Base-by-base conservation (phyloP, 1,140 invertebrate species). In the Steinernema khuongi region DNA sequence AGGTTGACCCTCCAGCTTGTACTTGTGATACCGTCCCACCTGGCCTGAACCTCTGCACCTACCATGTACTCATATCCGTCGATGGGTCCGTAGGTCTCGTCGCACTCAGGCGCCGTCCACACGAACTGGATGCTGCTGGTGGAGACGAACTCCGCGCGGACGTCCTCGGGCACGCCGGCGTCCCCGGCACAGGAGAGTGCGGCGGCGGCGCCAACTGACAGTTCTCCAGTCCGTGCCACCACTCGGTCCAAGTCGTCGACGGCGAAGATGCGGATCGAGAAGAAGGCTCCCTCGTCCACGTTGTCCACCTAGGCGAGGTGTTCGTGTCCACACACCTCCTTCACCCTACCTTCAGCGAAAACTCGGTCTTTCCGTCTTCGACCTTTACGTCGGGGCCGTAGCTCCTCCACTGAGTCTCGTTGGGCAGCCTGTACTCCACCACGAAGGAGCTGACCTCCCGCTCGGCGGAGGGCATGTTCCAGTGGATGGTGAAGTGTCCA, bases 51-150 rank as follows among this genome's bases (percentile, higher is more conserved):
- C n/a, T n/a, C n/a, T n/a, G n/a, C n/a, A n/a, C 67, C 33, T 75
- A 85, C 82, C 66, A 81, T 70, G 69, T 84, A 85, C 74, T 84
- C 83, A 67, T 85, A 84, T 41, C 83, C 83, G 67, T 79, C 77
- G 29, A 83, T 72, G 43, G 81, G 75, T 22, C 74, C 77, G 32
- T 43, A 50, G 68, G 68, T 71, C 33, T 83, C 78, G 60, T 81
- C 81, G 67, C 83, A 84, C 22, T 71, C 70, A n/a, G 84, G 81
- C 29, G 32, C 44, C 43, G 76, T 72, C 83, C 83, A 84, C 33
- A 69, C 68, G 60, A 79, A 71, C 17, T 50, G 50, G 41, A 78
- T 77, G 1, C 66, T 73, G 28, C 31, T 32, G 0, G 31, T 18
- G 33, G 72, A 72, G 29, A 76, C 41, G 32, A 84, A 31, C 36